Conservation (phyloP, 2,888 invertebrate genomes). For the Sericinus montela region DNA sequence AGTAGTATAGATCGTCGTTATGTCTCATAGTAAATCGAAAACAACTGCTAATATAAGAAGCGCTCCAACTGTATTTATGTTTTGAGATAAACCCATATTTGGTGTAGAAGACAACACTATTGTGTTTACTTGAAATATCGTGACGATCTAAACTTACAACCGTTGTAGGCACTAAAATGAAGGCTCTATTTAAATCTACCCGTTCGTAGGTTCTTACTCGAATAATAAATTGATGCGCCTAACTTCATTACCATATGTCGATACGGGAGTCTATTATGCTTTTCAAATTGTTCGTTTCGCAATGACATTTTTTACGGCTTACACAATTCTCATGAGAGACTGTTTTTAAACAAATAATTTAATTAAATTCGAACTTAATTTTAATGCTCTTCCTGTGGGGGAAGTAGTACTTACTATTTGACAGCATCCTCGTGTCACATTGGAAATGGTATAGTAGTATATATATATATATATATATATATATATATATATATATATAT, state of each 20-base stretch:
- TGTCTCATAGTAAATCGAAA: too few relatives aligned
- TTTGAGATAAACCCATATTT: neutral
- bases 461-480: too few relatives aligned
- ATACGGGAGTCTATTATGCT: conserved; percentile 17
- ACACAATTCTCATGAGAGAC: neutral
- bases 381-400: too few relatives aligned
- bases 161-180: conserved; percentile 14
- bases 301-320: conserved; percentile 9
- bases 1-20: too few relatives aligned
- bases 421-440: too few relatives aligned
- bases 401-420: too few relatives aligned
- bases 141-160: conserved; percentile 13
- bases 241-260: conserved; percentile 26
- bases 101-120: conserved; percentile 10
- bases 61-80: neutral
- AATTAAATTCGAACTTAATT: too few relatives aligned
- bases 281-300: conserved; percentile 9
- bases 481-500: too few relatives aligned
- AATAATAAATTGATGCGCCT: conserved; percentile 22
- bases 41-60: neutral
- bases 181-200: conserved; percentile 17
- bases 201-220: neutral
- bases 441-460: too few relatives aligned
- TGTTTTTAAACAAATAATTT: neutral
- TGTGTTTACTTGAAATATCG: conserved; percentile 16